Evolutionary conservation across 2,888 invertebrate genomes (phyloP).

Genomic region (Netelia fuscicornis): DNA sequence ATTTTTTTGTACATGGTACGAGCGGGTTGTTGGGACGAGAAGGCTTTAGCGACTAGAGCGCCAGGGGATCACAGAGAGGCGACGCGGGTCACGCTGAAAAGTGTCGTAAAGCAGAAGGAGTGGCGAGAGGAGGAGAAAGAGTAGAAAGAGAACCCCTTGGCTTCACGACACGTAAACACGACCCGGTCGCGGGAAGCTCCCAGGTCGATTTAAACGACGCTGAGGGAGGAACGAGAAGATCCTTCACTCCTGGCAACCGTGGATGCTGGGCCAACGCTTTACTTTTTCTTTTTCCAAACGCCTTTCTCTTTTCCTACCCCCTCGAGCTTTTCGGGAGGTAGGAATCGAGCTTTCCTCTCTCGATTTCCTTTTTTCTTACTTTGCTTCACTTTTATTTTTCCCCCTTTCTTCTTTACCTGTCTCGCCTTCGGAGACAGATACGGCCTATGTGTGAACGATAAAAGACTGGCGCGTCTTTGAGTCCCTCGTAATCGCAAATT

Average conservation of each 20-base stretch:
- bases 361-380: not conserved
- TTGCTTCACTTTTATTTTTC: not conserved
- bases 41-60: slow-evolving; percentile 45
- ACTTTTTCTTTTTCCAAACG: slow-evolving; percentile 1
- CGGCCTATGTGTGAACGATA: slow-evolving; percentile 13
- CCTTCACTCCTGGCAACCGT: slow-evolving; percentile 18
- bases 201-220: slow-evolving; percentile 35
- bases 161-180: slow-evolving; percentile 51
- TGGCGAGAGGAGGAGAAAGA: not conserved
- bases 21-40: slow-evolving; percentile 34
- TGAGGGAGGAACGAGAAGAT: not conserved
- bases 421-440: not conserved
- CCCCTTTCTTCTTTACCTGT: not conserved
- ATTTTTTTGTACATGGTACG: slow-evolving; percentile 69
- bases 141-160: slow-evolving; percentile 2
- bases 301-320: too few species aligned
- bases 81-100: slow-evolving; percentile 39
- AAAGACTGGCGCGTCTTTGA: slow-evolving; percentile 41
- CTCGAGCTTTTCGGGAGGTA: too few species aligned
- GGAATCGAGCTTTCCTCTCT: slow-evolving; percentile 16
- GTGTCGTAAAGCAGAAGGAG: slow-evolving; percentile 45
- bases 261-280: not conserved
- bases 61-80: not conserved
- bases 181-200: not conserved
- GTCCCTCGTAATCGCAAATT: slow-evolving; percentile 37